Percentiles rank a stretch among this genome's conserved stretches.
phyloP scores from a whole-genome alignment of 2,113 vertebrate species.

The Bos indicus region DNA sequence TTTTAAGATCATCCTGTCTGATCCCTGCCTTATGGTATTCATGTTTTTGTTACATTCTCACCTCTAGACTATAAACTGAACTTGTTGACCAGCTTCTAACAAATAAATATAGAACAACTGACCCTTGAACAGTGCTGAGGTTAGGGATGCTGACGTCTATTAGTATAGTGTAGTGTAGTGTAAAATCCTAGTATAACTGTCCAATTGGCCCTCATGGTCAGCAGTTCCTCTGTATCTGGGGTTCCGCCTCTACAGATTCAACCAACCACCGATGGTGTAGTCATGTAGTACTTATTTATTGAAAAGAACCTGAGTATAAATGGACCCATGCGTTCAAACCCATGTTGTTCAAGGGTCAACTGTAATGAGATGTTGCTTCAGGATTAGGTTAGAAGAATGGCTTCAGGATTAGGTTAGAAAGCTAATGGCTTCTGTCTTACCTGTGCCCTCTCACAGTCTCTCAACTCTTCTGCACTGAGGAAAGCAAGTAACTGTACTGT shows the following conservation, averaged over 20 bases:
- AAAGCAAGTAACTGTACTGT: not conserved
- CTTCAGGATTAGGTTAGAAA: not conserved
- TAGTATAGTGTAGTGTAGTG: not conserved
- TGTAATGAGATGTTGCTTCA: not conserved
- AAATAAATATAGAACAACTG: not conserved
- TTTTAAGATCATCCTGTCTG: not conserved
- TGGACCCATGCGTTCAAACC: not conserved
- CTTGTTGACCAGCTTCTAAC: not conserved
- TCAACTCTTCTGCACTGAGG: not conserved
- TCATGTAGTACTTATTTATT: not conserved
- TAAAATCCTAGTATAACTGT: not conserved
- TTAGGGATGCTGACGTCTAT: not conserved
- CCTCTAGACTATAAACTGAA: not conserved
- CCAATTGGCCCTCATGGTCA: not conserved
- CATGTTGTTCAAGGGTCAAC: not conserved
- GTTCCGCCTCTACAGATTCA: not conserved
- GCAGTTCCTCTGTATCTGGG: not conserved
- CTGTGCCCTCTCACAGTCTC: not conserved
- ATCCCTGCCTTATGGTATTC: not conserved
- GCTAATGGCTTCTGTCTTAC: not conserved
- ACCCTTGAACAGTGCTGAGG: not conserved
- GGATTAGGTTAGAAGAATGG: not conserved
- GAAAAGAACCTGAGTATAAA: not conserved
- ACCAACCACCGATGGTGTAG: not conserved
- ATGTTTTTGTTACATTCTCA: not conserved